Evolutionary conservation across 2,797 vertebrate species (phyloP), one percentile per base, ranked within the genome.

Genomic region (Scolopax rusticola): DNA sequence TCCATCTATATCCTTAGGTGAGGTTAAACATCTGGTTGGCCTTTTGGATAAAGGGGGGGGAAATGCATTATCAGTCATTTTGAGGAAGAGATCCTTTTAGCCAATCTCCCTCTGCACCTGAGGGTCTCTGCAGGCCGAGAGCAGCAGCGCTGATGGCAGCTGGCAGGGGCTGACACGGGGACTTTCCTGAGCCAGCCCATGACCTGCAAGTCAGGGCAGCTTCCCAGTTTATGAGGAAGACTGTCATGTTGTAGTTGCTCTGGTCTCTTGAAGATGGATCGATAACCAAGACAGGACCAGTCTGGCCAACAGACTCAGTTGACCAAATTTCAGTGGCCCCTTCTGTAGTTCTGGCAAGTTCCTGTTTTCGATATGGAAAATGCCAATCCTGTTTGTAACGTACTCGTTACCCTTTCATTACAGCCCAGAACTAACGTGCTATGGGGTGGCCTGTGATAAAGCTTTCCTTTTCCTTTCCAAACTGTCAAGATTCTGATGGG

Each of bases 1-100:
- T 89, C 64, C 74, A 91, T 80, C 53, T 32, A 6, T 60, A 93
- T 82, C 59, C 33, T 83, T 77, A 83, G 75, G 43, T 89, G 53
- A 87, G 54, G 63, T 76, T 93, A 89, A 93, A 87, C 50, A 76
- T 94, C 61, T 94, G 59, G 53, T 76, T 53, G 67, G 41, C 53
- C 54, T 90, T 81, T 81, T 79, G 84, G 32, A 84, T 94, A 81
- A 87, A 75, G 43, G 45, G 53, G 47, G 5, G 0, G 32, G 15
- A 88, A 93, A 59, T 59, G 63, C 61, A 54, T 84, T 64, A 50
- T 75, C 27, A 61, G 74, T 90, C 5, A 64, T 87, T 95, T 90
- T 71, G 7, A 47, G 50, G 59, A 89, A 87, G 82, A 69, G 41
- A 12, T 75, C 30, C 1, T 75, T 88, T 88, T 81, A 17, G 36